Evolutionary conservation across 2,888 invertebrate species (phyloP).

Genomic region (Drosophila borborema): DNA sequence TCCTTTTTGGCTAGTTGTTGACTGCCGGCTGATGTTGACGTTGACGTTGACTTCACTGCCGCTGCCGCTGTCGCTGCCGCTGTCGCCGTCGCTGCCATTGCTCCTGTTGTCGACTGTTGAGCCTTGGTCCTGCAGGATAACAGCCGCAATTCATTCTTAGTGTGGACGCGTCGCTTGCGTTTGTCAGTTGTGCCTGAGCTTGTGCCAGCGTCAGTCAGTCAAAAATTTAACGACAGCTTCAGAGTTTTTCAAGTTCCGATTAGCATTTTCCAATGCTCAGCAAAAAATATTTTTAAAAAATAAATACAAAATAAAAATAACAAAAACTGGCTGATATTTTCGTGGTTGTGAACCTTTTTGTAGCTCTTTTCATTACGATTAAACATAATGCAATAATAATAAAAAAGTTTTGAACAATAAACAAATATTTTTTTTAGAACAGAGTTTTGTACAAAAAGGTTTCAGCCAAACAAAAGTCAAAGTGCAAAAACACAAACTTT

Average conservation of each 20-base stretch:
- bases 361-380: constrained; percentile 54
- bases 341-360: constrained; percentile 74
- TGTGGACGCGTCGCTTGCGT: constrained; percentile 69
- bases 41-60: constrained; percentile 35
- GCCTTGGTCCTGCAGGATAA: constrained; percentile 70
- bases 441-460: constrained; percentile 57
- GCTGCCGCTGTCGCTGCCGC: constrained; percentile 2
- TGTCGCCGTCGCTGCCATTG: constrained; percentile 20
- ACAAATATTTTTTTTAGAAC: constrained; percentile 46
- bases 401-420: constrained; percentile 3
- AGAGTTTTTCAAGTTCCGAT: constrained; percentile 36
- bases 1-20: constrained; percentile 56
- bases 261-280: constrained; percentile 22
- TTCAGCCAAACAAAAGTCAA: constrained; percentile 48
- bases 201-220: constrained; percentile 70
- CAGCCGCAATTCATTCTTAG: constrained; percentile 49
- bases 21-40: constrained; percentile 62
- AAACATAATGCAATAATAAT: constrained; percentile 19
- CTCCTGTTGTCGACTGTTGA: constrained; percentile 49
- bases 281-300: constrained; percentile 1
- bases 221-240: constrained; percentile 30
- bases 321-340: constrained; percentile 53
- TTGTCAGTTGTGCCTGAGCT: constrained; percentile 74
- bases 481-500: constrained; percentile 61
- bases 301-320: neutral